Evolutionary conservation across 2,113 vertebrate species (phyloP).

Genomic region (Hassar affinis): DNA sequence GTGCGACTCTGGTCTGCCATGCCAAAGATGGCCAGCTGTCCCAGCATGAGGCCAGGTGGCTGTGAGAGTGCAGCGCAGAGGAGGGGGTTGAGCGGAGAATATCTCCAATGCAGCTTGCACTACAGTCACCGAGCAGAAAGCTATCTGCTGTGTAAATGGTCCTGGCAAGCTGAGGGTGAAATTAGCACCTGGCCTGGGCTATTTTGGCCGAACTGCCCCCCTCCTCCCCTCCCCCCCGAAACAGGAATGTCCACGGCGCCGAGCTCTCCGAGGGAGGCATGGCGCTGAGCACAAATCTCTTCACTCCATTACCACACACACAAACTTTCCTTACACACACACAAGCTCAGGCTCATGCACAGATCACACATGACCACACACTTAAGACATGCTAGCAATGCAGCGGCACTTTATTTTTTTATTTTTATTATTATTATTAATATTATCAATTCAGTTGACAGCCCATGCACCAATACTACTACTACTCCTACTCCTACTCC

Average conservation of each 20-base stretch:
- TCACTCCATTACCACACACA: conserved; percentile 46
- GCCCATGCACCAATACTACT: neutral
- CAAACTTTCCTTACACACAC: too few relatives aligned
- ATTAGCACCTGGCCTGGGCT: conserved; percentile 58
- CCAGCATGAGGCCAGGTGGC: conserved; percentile 19
- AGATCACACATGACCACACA: neutral
- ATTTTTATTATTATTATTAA: neutral
- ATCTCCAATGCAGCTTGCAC: neutral
- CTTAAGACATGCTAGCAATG: neutral
- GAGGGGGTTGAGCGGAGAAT: neutral
- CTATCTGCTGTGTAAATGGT: conserved; percentile 5
- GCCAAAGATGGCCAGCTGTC: conserved; percentile 39
- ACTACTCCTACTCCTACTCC: too few relatives aligned
- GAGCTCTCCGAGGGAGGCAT: conserved; percentile 37
- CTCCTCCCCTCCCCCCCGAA: too few relatives aligned
- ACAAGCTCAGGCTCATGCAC: conserved; percentile 3
- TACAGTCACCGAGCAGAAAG: conserved; percentile 3
- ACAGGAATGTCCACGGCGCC: conserved; percentile 57
- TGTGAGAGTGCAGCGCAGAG: neutral
- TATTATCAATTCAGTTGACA: neutral
- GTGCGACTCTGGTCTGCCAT: neutral
- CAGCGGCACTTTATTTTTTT: neutral
- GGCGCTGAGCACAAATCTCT: conserved; percentile 35
- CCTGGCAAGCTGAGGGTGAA: conserved; percentile 27
- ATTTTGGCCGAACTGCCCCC: conserved; percentile 57